phyloP scores from a whole-genome alignment of 2,113 vertebrate genomes.

The Lagenorhynchus albirostris region DNA sequence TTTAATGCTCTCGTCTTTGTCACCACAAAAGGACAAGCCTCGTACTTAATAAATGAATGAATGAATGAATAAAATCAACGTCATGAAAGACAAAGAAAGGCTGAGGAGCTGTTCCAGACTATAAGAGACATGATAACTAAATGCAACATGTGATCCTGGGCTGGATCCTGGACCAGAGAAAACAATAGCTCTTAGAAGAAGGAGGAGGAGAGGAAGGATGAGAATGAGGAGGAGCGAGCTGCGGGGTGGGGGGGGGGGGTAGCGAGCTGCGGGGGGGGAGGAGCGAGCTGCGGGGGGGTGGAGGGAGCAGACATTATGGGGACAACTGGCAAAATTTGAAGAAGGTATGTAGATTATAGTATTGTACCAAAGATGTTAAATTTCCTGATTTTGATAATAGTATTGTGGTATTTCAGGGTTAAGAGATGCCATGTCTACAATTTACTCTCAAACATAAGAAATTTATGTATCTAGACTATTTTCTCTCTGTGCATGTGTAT shows the following conservation, averaged over 20 bases:
- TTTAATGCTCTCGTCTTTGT: not conserved
- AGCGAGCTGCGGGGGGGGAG: too few species aligned
- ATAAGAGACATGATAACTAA: not conserved
- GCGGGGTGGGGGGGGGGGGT: too few species aligned
- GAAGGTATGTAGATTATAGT: not conserved
- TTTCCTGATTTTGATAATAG: not conserved
- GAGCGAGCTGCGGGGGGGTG: too few species aligned
- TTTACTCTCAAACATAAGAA: not conserved
- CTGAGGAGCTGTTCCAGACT: not conserved
- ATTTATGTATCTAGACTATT: not conserved
- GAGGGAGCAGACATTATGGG: not conserved
- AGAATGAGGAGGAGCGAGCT: not conserved
- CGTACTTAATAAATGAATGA: not conserved
- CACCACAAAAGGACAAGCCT: not conserved
- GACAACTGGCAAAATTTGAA: not conserved
- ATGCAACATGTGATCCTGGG: not conserved
- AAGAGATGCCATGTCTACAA: not conserved
- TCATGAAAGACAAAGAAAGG: not conserved
- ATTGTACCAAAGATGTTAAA: not conserved
- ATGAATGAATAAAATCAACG: not conserved
- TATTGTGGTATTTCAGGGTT: not conserved
- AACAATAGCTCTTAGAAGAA: not conserved
- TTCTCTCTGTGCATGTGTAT: not conserved
- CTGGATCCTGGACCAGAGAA: not conserved
- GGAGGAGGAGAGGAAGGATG: not conserved